Conservation (phyloP, 2,888 invertebrate species). For the Resseliella maxima region DNA sequence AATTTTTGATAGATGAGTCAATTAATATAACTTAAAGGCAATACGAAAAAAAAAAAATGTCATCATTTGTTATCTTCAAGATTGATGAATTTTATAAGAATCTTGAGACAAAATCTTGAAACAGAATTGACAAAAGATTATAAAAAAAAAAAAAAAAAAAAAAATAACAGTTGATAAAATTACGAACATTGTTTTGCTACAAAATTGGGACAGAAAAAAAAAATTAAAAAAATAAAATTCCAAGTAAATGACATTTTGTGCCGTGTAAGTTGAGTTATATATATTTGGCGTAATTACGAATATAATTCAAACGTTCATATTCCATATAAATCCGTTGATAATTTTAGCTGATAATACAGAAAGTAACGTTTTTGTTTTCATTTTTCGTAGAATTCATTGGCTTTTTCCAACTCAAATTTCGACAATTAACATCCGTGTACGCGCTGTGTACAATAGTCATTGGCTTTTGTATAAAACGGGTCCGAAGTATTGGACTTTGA, state of each 20-base stretch:
- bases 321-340: slow-evolving; percentile 20
- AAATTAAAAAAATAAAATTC: too few relatives aligned
- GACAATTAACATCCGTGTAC: neutral
- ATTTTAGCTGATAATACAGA: slow-evolving; percentile 14
- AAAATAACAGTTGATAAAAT: neutral
- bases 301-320: neutral
- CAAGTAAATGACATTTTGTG: too few relatives aligned
- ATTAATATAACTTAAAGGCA: too few relatives aligned
- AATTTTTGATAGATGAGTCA: too few relatives aligned
- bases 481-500: slow-evolving; percentile 33
- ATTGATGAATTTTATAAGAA: too few relatives aligned
- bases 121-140: too few relatives aligned
- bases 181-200: too few relatives aligned
- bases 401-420: neutral
- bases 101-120: too few relatives aligned
- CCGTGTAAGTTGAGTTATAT: neutral
- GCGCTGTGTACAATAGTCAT: neutral
- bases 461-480: neutral
- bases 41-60: slow-evolving; percentile 50
- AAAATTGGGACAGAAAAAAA: too few relatives aligned
- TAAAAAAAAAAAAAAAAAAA: neutral
- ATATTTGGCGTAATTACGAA: slow-evolving; percentile 8
- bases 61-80: too few relatives aligned
- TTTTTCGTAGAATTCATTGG: neutral
- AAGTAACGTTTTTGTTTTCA: neutral